Evolutionary conservation across 1,140 invertebrate genomes (phyloP).

Genomic region (Pseudomyrmex gracilis): DNA sequence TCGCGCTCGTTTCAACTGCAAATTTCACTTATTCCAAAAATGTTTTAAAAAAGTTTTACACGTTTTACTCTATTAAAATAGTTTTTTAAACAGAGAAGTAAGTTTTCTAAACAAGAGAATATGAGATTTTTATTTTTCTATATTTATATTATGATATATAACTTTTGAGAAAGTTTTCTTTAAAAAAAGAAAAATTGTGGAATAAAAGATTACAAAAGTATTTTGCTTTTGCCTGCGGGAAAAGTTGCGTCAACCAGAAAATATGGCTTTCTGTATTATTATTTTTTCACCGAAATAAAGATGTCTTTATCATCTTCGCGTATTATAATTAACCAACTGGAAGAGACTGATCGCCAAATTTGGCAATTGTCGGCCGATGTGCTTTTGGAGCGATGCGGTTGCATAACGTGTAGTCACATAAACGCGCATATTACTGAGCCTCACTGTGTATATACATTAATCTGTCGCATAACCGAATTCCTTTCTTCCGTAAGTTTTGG

Average conservation of each 20-base stretch:
- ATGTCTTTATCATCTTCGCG: not conserved
- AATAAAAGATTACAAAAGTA: constrained; percentile 22
- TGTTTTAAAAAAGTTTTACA: not conserved
- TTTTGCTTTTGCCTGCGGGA: not conserved
- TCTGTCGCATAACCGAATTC: not conserved
- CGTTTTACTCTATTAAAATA: too few species aligned
- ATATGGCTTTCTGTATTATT: constrained; percentile 8
- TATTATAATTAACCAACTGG: constrained; percentile 23
- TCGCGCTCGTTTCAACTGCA: not conserved
- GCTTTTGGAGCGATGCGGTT: constrained; percentile 10
- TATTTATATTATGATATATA: not conserved
- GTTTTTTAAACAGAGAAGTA: too few species aligned
- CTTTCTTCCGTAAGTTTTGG: not conserved
- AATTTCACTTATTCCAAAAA: not conserved
- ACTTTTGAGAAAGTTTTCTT: not conserved
- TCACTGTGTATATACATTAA: not conserved
- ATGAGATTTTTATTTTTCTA: too few species aligned
- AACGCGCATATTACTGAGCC: not conserved
- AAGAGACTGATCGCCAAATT: constrained; percentile 35
- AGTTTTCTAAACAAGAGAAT: too few species aligned
- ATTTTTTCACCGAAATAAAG: constrained; percentile 10
- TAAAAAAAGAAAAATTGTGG: not conserved
- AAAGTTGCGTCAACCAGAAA: not conserved
- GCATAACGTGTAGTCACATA: constrained; percentile 28
- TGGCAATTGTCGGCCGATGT: constrained; percentile 27